Evolutionary conservation across 2,113 vertebrate genomes (phyloP).

Genomic region (Myotis davidii): DNA sequence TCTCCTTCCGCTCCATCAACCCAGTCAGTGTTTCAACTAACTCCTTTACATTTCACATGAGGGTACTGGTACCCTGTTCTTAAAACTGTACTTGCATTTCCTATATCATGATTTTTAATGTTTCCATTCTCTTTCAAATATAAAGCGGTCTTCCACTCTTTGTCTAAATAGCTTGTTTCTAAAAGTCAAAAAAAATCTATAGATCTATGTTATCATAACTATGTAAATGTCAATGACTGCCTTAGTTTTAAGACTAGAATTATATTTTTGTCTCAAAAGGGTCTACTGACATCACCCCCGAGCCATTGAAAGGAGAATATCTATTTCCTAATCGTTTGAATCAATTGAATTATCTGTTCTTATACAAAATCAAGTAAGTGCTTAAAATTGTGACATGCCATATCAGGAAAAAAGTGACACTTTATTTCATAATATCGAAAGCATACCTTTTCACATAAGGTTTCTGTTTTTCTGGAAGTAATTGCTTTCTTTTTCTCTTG

Average conservation of each 20-base stretch:
- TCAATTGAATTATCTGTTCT: neutral
- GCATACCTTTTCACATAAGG: neutral
- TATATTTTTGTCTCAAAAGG: neutral
- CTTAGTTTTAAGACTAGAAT: neutral
- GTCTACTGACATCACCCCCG: neutral
- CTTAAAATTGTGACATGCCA: neutral
- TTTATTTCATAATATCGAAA: neutral
- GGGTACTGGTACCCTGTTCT: neutral
- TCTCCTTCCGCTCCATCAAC: neutral
- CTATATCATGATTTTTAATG: neutral
- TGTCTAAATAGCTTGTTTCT: neutral
- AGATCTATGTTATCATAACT: neutral
- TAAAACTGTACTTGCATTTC: neutral
- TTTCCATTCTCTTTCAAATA: neutral
- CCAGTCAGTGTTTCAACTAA: neutral
- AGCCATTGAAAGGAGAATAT: neutral
- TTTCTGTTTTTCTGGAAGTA: neutral
- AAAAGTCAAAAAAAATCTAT: neutral
- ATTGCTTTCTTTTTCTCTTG: neutral
- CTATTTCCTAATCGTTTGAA: neutral
- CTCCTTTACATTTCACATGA: neutral
- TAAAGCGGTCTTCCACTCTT: neutral
- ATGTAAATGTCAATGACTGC: neutral
- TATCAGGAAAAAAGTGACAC: neutral
- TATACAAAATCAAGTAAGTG: neutral